Evolutionary conservation across 2,113 vertebrate species (phyloP), one percentile per base, ranked within the genome.

Genomic region (Arvicanthis niloticus): DNA sequence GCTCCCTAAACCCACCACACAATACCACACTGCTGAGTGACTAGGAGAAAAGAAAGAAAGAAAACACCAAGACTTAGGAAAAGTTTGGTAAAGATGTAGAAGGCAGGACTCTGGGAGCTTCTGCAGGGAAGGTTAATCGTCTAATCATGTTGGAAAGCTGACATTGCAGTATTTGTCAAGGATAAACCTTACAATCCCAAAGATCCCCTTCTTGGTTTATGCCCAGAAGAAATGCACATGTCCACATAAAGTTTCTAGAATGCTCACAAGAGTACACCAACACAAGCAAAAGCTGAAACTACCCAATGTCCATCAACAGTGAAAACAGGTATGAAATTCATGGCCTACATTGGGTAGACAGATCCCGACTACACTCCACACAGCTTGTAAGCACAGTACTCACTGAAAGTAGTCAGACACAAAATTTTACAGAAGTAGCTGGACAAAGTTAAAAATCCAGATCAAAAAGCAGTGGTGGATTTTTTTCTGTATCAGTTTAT

Each of bases 381-480:
- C 31, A 15, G 19, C 72, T 91, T 40, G 5, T 26, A 84, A 92
- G 56, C 24, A 45, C 60, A 34, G 60, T 26, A 4, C 24, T 84
- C 68, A 75, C 16, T 40, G 60, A 76, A 95, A 91, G n/a, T 78
- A 65, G 11, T 13, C 53, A 94, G 60, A 45, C 87, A 82, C 85
- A 29, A 84, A 70, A 21, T 6, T 53, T 62, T 8, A 68, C 5
- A 15, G 24, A 62, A 24, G 12, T 34, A 11, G 89, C 82, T 34
- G 80, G 56, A 75, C 60, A 53, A 94, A 89, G 22, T 93, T 94
- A 48, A 85, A 88, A 94, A 45, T 72, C 42, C 58, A 91, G 19
- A 42, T 1, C 45, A 82, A 86, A 73, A 11, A 65, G 3, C 86
- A 53, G 48, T 26, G 4, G 37, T 51, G 37, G 87, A 40, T 53